phyloP scores from a whole-genome alignment of 1,140 invertebrate genomes.

The Palaemon carinicauda region DNA sequence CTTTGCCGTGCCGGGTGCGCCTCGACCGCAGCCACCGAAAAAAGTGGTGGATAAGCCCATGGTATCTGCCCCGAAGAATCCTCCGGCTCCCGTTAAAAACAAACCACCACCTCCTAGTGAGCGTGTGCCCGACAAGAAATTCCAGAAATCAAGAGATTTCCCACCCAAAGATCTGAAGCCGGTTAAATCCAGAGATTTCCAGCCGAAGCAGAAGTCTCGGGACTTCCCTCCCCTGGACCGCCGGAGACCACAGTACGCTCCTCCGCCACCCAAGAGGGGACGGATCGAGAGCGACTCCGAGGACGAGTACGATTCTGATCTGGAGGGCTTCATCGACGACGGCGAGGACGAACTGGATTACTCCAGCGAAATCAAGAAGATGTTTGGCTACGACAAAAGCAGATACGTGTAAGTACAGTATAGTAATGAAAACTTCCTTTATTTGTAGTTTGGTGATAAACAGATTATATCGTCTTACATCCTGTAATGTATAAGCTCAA shows the following conservation, averaged over 20 bases:
- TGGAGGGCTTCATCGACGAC: constrained; percentile 61
- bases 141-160: constrained; percentile 19
- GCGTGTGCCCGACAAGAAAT: background rate
- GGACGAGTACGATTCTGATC: constrained; percentile 59
- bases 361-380: constrained; percentile 56
- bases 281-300: constrained; percentile 58
- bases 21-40: background rate
- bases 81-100: background rate
- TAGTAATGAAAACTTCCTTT: too few species aligned
- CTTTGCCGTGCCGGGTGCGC: constrained; percentile 35
- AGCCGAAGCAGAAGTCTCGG: background rate
- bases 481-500: too few species aligned
- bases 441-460: too few species aligned
- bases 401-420: constrained; percentile 54
- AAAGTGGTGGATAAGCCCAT: too few species aligned
- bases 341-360: constrained; percentile 53
- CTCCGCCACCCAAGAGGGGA: background rate
- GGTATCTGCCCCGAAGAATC: background rate
- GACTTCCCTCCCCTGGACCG: constrained; percentile 36
- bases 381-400: constrained; percentile 60
- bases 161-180: background rate
- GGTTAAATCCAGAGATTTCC: background rate
- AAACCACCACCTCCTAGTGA: background rate
- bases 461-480: too few species aligned
- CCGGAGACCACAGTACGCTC: background rate